Base-by-base conservation (phyloP, 2,888 invertebrate species). In the Caenorhabditis imperialis region DNA sequence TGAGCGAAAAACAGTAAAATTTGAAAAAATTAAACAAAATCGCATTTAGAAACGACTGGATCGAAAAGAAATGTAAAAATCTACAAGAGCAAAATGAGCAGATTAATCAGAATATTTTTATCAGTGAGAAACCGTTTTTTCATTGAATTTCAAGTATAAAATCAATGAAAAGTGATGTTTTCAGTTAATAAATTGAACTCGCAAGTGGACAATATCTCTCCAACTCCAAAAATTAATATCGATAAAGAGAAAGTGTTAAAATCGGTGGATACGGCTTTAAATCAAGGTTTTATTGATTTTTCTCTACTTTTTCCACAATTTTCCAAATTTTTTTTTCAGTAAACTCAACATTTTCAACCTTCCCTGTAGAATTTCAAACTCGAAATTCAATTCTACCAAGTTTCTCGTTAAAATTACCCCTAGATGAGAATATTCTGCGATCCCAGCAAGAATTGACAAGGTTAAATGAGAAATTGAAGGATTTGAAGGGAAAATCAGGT, bases 11-110 rank as follows among this genome's bases (percentile, higher is more conserved):
- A 7, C 22, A 1, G 35, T 38, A 0, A n/a, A 14, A 3, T 22
- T 23, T 20, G 7, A 23, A 44, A 44, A 44, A 7, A 5, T 0
- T n/a, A 37, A 16, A n/a, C n/a, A n/a, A 12, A 37, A 7, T n/a
- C 55, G 7, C 30, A 10, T 63, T 22, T 54, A 63, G 63, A n/a
- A 63, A 63, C 37, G 23, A 54, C 10, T 23, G 38, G 12, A 47
- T n/a, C 40, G 54, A 54, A 10, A 63, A 42, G n/a, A 47, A 54
- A 23, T 27, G 30, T n/a, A 10, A 27, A 12, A 45, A 30, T 12
- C 38, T 62, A 16, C 42, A 53, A 1, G n/a, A n/a, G 16, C 23
- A 37, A 12, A 54, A 37, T 6, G 22, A 53, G 5, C 37, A 23
- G 16, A 16, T 44, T n/a, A 33, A 53, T 62, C 14, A 47, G 53